Base-by-base conservation (phyloP, 2,888 invertebrate genomes). In the Plebejus melissa region DNA sequence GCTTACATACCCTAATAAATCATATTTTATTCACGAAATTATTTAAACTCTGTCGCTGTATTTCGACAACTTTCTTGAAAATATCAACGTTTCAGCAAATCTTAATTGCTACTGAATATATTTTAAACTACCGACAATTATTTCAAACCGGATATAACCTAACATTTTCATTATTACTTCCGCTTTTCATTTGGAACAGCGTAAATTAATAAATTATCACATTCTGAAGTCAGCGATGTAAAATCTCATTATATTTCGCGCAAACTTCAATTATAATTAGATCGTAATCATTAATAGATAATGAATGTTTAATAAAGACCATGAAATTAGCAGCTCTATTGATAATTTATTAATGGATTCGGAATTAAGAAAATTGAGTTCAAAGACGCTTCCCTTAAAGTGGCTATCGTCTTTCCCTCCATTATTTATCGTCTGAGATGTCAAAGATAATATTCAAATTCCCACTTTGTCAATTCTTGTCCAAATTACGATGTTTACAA, bases 381-480 rank as follows among this genome's bases (percentile, higher is more conserved):
- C 72, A 72, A 72, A 72, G 50, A 28, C 28, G 28, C 32, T 46
- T 46, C 28, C 32, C 9, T 71, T 71, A 13, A 46, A 71, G 72
- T 72, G 72, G 72, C 72, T 72, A 72, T 72, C 72, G 54, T 32
- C 16, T 72, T 72, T 54, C 72, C 72, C 46, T 72, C 72, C 72
- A 72, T 72, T 72, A 72, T 72, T 72, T 72, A 72, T 54, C 28
- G 13, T 28, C 22, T 22, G 46, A 72, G 50, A 72, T 32, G 72
- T 72, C 72, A 72, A 72, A 72, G 72, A 72, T 72, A 72, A 72
- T 72, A 72, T 72, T 72, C 72, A 72, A 72, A 72, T 72, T 32
- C 54, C 16, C 71, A 72, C 72, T 72, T 50, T 54, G 54, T 54
- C 16, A 32, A 72, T 72, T 72, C 41, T 13, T 71, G 46, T 72